Base-by-base conservation (phyloP, 2,797 vertebrate genomes). In the Paramormyrops hopkinsi region DNA sequence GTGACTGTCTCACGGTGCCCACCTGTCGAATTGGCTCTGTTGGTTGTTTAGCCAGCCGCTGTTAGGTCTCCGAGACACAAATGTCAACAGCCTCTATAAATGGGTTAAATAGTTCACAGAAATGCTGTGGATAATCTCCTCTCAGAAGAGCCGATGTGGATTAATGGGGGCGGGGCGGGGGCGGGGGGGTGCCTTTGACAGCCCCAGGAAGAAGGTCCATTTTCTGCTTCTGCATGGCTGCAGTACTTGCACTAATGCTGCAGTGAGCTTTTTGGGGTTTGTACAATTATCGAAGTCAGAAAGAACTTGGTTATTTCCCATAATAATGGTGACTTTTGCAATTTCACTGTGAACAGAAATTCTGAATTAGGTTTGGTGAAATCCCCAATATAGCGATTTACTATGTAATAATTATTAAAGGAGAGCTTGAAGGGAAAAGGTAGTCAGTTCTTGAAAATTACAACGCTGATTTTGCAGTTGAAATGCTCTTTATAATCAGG, bases 21-120 rank as follows among this genome's bases (percentile, higher is more conserved):
- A 88, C 86, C 87, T 91, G 87, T 90, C 59, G 9, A 12, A 6
- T 25, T 41, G 73, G 48, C 8, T 14, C 89, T 25, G 46, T 29
- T 19, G 33, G 50, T 69, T 50, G 17, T 51, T 89, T 65, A 83
- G 17, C 51, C 53, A 46, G 79, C 51, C 41, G 65, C 62, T 73
- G 62, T 84, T 44, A 44, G 54, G 65, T 54, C 29, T 46, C 44
- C 46, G 1, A 69, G 48, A 90, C 25, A 29, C 11, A 86, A 8
- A 44, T 69, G 62, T 89, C 87, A 88, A 69, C 84, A 76, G 83
- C 14, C 25, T n/a, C 59, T 86, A 22, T 51, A 19, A 65, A 89
- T 29, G 29, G 56, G 83, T 50, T 86, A 73, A 44, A 73, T 37
- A 51, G 82, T 46, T 86, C 44, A 73, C 54, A 65, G 41, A 86